Percentiles rank a stretch among this genome's conserved stretches.
These are phyloP conservation scores for Blastomussa wellsi DNA, from an alignment of 92 coral and sea anemone genomes.

Conservation along the genomic window DNA sequence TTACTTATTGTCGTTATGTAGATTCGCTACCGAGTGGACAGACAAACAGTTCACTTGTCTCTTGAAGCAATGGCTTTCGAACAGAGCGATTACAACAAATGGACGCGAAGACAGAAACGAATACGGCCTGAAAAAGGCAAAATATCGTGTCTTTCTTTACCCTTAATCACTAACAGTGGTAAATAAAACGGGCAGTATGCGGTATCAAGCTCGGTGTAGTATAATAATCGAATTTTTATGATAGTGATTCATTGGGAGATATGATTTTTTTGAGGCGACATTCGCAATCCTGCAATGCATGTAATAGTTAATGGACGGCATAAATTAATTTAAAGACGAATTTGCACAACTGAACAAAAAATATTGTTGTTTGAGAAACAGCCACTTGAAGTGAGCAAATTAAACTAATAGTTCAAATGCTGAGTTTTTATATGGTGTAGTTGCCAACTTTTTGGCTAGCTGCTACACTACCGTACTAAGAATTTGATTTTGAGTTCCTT, in stretches of 20 bases:
- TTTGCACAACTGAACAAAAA: conserved; percentile 11
- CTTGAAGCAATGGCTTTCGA: conserved; percentile 28
- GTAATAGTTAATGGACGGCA: background rate
- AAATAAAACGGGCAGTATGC: background rate
- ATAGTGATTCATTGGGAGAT: background rate
- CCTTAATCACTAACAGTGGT: background rate
- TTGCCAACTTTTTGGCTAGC: background rate
- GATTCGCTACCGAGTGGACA: background rate
- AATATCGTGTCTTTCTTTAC: conserved; percentile 13
- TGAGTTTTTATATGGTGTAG: background rate
- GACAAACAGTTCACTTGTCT: conserved; percentile 24
- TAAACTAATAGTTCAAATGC: background rate
- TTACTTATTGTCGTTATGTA: background rate
- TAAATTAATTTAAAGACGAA: background rate
- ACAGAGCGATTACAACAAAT: conserved; percentile 40
- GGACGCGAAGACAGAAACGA: conserved; percentile 35
- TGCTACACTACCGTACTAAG: too few relatives aligned
- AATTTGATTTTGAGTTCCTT: background rate
- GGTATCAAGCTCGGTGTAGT: background rate
- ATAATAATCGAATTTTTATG: too few relatives aligned
- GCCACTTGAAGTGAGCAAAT: too few relatives aligned
- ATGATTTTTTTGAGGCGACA: too few relatives aligned
- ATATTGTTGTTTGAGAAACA: background rate
- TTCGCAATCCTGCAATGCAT: too few relatives aligned
- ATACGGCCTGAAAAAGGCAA: conserved; percentile 14